phyloP scores from a whole-genome alignment of 2,113 vertebrate species.

The Fulica atra region DNA sequence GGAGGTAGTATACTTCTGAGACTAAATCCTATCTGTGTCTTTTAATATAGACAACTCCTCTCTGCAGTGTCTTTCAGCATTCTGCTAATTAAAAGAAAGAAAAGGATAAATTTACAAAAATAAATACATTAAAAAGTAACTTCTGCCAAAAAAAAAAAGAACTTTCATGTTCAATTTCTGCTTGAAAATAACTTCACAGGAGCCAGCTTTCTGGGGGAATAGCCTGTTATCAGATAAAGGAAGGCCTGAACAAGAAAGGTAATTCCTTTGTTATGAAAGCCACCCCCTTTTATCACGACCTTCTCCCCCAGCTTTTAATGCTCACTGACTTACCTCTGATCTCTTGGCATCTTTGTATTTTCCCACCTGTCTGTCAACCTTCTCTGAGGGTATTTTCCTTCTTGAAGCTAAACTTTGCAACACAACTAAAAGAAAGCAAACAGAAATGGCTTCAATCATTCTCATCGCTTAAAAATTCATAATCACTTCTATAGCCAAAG shows the following conservation, averaged over 20 bases:
- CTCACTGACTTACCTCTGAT: conserved; percentile 8
- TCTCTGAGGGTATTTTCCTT: conserved; percentile 51
- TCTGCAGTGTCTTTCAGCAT: conserved; percentile 21
- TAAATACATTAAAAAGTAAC: conserved; percentile 44
- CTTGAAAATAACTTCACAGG: conserved; percentile 32
- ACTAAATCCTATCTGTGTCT: conserved; percentile 7
- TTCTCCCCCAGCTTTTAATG: not conserved
- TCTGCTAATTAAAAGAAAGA: conserved; percentile 38
- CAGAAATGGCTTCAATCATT: conserved; percentile 70
- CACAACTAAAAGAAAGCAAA: conserved; percentile 69
- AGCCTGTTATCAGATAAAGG: conserved; percentile 49
- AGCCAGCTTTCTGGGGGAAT: conserved; percentile 43
- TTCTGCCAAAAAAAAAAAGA: conserved; percentile 64
- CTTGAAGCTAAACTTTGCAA: conserved; percentile 58
- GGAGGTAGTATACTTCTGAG: not conserved
- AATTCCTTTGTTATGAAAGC: conserved; percentile 32
- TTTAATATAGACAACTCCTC: not conserved
- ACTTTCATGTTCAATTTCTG: conserved; percentile 32
- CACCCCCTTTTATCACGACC: not conserved
- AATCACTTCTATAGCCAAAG: conserved; percentile 68
- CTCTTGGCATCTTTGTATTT: conserved; percentile 21
- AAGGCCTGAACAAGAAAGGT: conserved; percentile 44
- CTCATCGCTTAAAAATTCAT: conserved; percentile 77
- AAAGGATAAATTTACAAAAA: conserved; percentile 25
- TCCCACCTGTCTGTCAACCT: conserved; percentile 56